A percentile compares a stretch with the other conserved stretches of the same genome.
Conservation (phyloP, 2,113 vertebrate genomes). For the Enhydra lutris region DNA sequence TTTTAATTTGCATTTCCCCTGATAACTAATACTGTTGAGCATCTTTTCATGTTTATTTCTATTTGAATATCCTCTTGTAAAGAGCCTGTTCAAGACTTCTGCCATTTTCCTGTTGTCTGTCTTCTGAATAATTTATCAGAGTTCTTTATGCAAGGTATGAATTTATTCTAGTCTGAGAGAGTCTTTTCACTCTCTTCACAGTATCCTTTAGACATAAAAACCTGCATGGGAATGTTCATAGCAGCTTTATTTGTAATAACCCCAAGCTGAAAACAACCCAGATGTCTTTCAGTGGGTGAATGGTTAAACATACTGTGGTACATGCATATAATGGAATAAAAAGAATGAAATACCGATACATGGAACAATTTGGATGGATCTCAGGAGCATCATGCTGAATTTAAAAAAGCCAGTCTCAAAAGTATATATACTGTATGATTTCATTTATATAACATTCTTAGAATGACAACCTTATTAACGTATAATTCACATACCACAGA, state of each 20-base stretch:
- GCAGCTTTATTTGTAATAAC: slow-evolving; percentile 10
- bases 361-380: slow-evolving; percentile 8
- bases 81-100: neutral
- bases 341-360: slow-evolving; percentile 11
- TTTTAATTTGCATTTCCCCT: slow-evolving; percentile 27
- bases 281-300: neutral
- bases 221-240: neutral
- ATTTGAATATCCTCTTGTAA: slow-evolving; percentile 21
- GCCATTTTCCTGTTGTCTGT: slow-evolving; percentile 10
- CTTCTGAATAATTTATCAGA: neutral
- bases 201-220: neutral
- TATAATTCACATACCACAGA: slow-evolving; percentile 23
- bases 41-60: slow-evolving; percentile 10
- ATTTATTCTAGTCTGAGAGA: neutral
- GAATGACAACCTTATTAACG: neutral
- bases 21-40: neutral
- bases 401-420: neutral
- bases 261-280: neutral
- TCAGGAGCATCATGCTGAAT: slow-evolving; percentile 27
- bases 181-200: slow-evolving; percentile 15
- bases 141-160: slow-evolving; percentile 15
- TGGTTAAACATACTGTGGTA: neutral
- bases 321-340: neutral
- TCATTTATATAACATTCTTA: neutral
- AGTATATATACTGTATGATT: slow-evolving; percentile 15